phyloP scores from a whole-genome alignment of 2,113 vertebrate species.

The Terrapene triunguis region DNA sequence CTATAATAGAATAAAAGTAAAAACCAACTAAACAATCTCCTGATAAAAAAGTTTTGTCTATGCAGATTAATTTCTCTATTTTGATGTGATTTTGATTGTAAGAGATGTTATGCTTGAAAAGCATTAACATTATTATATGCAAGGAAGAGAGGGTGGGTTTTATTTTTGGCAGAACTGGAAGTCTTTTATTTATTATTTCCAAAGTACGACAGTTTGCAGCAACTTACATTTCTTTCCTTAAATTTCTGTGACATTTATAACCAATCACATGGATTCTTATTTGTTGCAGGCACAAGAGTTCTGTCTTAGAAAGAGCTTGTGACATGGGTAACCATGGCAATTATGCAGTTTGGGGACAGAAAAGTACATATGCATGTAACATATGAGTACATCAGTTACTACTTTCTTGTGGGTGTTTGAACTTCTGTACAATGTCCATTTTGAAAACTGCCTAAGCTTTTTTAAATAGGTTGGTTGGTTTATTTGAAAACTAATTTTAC shows the following conservation, averaged over 20 bases:
- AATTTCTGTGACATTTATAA: slow-evolving; percentile 17
- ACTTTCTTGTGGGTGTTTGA: slow-evolving; percentile 21
- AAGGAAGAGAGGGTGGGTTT: background rate
- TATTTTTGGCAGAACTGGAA: background rate
- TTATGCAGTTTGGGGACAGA: background rate
- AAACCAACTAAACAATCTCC: background rate
- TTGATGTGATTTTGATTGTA: background rate
- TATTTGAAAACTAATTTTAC: background rate
- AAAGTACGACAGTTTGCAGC: background rate
- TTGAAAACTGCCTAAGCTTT: slow-evolving; percentile 45
- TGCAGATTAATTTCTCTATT: background rate
- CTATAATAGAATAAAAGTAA: background rate
- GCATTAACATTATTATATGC: background rate
- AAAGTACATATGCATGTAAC: slow-evolving; percentile 29
- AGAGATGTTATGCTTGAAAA: background rate
- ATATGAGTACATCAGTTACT: slow-evolving; percentile 34
- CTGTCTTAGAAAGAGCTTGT: slow-evolving; percentile 1
- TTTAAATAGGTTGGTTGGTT: slow-evolving; percentile 47
- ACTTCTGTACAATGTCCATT: slow-evolving; percentile 26
- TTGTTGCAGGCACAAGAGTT: background rate
- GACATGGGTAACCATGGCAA: slow-evolving; percentile 46
- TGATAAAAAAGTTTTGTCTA: background rate
- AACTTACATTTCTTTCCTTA: slow-evolving; percentile 40
- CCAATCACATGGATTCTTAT: background rate
- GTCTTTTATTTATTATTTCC: slow-evolving; percentile 3